Percentiles rank a stretch among this genome's conserved stretches.
Evolutionary conservation across 2,888 invertebrate genomes (phyloP).

Genomic region (Idaea straminata): DNA sequence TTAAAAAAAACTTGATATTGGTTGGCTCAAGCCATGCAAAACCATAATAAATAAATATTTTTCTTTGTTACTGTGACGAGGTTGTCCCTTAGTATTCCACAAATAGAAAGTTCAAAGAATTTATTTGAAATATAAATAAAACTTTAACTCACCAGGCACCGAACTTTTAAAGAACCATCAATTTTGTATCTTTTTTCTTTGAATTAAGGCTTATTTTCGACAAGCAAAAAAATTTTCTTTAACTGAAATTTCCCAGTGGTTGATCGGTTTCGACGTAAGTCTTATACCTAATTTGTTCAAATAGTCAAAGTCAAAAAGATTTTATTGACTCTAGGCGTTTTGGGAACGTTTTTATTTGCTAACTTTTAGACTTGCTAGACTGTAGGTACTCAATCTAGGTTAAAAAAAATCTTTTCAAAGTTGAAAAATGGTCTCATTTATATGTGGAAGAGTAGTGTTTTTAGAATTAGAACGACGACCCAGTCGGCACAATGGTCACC

Average conservation of each 20-base stretch:
- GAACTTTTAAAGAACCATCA: neutral
- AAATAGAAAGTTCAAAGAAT: neutral
- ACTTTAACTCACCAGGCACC: neutral
- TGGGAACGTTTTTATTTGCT: neutral
- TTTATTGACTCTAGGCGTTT: neutral
- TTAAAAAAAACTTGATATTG: too few species aligned
- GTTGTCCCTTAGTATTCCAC: neutral
- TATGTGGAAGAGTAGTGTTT: too few species aligned
- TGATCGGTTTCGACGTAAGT: neutral
- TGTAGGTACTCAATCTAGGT: neutral
- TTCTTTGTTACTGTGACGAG: neutral
- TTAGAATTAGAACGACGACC: too few species aligned
- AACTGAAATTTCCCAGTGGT: neutral
- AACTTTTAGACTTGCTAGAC: slow-evolving; percentile 1
- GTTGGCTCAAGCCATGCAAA: too few species aligned
- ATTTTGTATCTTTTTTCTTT: neutral
- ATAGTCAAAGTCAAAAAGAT: neutral
- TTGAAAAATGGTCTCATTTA: neutral
- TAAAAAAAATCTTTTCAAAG: neutral
- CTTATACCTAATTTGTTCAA: neutral
- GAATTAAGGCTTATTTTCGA: neutral
- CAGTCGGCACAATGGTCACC: too few species aligned
- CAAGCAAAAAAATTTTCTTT: neutral
- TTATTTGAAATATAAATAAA: neutral
- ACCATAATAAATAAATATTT: too few species aligned